These are phyloP conservation scores for Drosophila mayaguana DNA, from an alignment of 2,888 invertebrate genomes.

Conservation along the genomic window DNA sequence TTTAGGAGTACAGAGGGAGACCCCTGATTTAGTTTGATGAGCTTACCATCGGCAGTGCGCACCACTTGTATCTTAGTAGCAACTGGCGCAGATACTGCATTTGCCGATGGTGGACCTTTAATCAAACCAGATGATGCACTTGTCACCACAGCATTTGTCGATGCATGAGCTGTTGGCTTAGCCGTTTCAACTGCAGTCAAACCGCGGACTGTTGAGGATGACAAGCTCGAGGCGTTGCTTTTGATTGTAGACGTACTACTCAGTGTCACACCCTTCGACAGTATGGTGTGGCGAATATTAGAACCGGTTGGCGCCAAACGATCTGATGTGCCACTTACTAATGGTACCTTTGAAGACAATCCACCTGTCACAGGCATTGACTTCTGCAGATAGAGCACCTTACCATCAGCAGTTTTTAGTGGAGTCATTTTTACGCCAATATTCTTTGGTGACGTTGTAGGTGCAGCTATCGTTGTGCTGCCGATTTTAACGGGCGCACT, in stretches of 20 bases:
- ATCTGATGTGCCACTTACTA: conserved; percentile 6
- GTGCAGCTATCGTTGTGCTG: conserved; percentile 66
- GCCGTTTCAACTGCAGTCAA: conserved; percentile 34
- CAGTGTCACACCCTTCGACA: conserved; percentile 57
- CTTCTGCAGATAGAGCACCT: conserved; percentile 85
- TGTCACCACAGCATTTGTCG: conserved; percentile 3
- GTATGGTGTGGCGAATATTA: conserved; percentile 59
- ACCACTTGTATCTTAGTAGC: conserved; percentile 58
- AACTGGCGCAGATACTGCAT: not conserved
- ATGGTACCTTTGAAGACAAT: conserved; percentile 15
- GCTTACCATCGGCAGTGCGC: conserved; percentile 71
- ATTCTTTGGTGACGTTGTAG: conserved; percentile 14
- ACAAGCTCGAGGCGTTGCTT: conserved; percentile 20
- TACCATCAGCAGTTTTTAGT: conserved; percentile 84
- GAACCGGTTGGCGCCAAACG: conserved; percentile 16
- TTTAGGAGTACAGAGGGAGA: conserved; percentile 55
- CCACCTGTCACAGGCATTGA: conserved; percentile 32
- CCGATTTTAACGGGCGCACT: conserved; percentile 53
- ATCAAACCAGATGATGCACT: not conserved
- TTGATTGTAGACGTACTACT: conserved; percentile 55
- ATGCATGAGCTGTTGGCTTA: conserved; percentile 2
- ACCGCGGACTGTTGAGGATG: conserved; percentile 45
- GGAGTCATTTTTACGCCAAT: conserved; percentile 59
- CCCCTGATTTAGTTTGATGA: conserved; percentile 64
- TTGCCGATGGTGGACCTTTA: conserved; percentile 10